These are phyloP conservation scores for Gadus chalcogrammus DNA, from an alignment of 2,113 vertebrate genomes.

Conservation along the genomic window DNA sequence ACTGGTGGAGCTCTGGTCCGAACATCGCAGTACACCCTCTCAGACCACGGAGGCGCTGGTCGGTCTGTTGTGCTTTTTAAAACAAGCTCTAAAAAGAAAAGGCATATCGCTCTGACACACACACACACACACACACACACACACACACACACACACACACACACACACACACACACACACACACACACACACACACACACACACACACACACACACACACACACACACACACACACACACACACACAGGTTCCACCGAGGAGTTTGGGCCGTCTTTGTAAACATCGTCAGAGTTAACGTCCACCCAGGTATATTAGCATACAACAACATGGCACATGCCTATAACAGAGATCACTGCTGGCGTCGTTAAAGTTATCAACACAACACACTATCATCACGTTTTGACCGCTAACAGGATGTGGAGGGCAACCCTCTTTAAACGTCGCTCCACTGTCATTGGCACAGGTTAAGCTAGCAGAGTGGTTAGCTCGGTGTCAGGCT, in stretches of 20 bases:
- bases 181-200: conserved; percentile 8
- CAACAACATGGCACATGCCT: too few relatives aligned
- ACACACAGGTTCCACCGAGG: conserved; percentile 26
- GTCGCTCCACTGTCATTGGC: conserved; percentile 22
- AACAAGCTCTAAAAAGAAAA: too few relatives aligned
- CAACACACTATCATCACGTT: too few relatives aligned
- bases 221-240: conserved; percentile 16
- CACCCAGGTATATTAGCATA: too few relatives aligned
- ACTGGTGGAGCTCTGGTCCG: background rate
- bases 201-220: conserved; percentile 17
- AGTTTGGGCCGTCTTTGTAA: background rate
- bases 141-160: background rate
- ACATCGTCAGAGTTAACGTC: background rate
- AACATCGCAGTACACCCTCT: background rate
- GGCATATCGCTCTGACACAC: background rate
- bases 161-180: conserved; percentile 11
- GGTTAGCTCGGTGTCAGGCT: conserved; percentile 15
- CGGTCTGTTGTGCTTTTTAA: background rate
- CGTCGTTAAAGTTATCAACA: too few relatives aligned
- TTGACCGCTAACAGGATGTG: background rate
- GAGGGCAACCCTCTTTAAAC: background rate
- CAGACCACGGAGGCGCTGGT: background rate
- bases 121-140: conserved; percentile 25
- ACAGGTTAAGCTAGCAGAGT: conserved; percentile 11
- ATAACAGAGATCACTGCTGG: too few relatives aligned